Evolutionary conservation across 2,113 vertebrate genomes (phyloP).

Genomic region (Machaerirhynchus nigripectus): DNA sequence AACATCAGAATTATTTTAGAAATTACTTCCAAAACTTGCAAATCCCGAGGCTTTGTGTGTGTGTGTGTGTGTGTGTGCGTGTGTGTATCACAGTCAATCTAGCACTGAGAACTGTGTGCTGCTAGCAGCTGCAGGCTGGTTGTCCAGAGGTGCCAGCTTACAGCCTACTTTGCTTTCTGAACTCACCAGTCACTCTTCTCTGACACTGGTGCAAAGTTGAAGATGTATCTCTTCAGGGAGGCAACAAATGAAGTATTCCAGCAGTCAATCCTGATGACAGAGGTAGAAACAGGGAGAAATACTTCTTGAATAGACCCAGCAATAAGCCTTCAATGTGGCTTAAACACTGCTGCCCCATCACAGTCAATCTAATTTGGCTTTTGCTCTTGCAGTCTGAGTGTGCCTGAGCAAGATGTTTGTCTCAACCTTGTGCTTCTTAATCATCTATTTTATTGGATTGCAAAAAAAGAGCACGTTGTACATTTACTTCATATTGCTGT

Average conservation of each 20-base stretch:
- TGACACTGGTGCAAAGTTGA: neutral
- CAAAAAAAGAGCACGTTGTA: neutral
- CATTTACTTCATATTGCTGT: neutral
- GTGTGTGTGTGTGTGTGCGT: neutral
- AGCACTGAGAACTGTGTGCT: neutral
- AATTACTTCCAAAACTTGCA: neutral
- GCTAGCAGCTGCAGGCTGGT: neutral
- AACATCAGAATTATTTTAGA: neutral
- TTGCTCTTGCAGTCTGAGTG: neutral
- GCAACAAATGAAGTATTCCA: neutral
- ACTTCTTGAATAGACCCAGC: neutral
- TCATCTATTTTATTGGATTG: neutral
- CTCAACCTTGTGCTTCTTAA: neutral
- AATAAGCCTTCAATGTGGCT: neutral
- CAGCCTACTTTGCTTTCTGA: neutral
- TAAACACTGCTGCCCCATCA: neutral
- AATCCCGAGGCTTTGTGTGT: neutral
- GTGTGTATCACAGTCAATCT: too few species aligned
- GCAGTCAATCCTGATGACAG: neutral
- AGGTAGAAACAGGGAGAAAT: neutral
- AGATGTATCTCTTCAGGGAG: neutral
- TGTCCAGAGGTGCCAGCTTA: neutral
- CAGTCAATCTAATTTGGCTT: neutral
- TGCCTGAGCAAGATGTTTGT: neutral
- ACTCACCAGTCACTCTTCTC: neutral